Percentiles rank a stretch among this genome's conserved stretches.
Evolutionary conservation across 1,140 invertebrate genomes (phyloP).

Genomic region (Nephila pilipes): DNA sequence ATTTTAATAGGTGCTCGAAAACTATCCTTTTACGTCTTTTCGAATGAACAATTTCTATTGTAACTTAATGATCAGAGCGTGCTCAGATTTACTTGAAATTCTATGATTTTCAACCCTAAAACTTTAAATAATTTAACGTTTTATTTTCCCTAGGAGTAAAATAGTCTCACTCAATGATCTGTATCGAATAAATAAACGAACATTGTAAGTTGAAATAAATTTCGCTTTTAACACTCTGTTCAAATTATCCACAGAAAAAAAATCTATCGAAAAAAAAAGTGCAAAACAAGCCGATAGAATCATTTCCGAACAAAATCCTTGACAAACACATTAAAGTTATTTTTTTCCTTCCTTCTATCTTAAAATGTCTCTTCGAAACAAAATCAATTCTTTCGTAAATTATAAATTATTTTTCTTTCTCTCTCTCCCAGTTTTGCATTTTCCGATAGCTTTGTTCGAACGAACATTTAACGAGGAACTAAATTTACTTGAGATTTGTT

Average conservation of each 20-base stretch:
- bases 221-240: not conserved
- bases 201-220: not conserved
- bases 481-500: conserved; percentile 35
- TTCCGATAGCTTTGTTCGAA: conserved; percentile 23
- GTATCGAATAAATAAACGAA: not conserved
- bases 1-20: too few relatives aligned
- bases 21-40: too few relatives aligned
- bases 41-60: too few relatives aligned
- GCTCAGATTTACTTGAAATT: too few relatives aligned
- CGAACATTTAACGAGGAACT: conserved; percentile 9
- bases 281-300: not conserved
- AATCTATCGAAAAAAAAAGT: not conserved
- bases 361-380: conserved; percentile 6
- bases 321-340: conserved; percentile 10
- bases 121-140: not conserved
- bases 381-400: conserved; percentile 28
- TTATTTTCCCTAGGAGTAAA: not conserved
- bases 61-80: too few relatives aligned
- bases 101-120: not conserved
- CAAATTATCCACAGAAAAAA: not conserved
- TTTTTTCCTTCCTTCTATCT: not conserved
- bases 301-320: not conserved
- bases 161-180: not conserved
- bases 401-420: conserved; percentile 12
- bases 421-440: not conserved